Percentiles rank a stretch among this genome's conserved stretches.
phyloP scores from a whole-genome alignment of 1,140 invertebrate genomes.

The Helicoverpa zea region DNA sequence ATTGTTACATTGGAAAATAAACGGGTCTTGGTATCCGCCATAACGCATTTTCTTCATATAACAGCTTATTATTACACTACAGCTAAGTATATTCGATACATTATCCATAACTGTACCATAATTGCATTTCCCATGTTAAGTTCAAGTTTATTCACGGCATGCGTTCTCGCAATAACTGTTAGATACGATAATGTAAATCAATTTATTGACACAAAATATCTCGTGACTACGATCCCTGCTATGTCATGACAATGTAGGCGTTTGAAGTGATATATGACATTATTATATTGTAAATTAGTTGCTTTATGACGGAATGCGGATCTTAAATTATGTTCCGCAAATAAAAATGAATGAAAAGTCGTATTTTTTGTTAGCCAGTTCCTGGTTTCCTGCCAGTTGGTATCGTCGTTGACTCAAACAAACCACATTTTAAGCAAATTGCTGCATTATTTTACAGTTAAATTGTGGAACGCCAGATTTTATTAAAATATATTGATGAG shows the following conservation, averaged over 20 bases:
- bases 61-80: neutral
- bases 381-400: neutral
- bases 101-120: neutral
- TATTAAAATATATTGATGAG: no score
- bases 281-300: neutral
- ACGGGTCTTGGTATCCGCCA: no score
- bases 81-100: neutral
- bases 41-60: no score
- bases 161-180: neutral
- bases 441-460: no score
- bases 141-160: conserved; percentile 28
- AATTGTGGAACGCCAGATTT: no score
- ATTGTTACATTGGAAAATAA: no score
- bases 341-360: no score
- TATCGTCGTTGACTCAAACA: no score
- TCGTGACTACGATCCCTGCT: conserved; percentile 1
- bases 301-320: conserved; percentile 17
- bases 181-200: conserved; percentile 4
- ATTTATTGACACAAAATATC: conserved; percentile 6
- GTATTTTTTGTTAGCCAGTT: no score
- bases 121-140: conserved; percentile 21
- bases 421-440: no score
- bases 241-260: conserved; percentile 8
- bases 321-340: neutral
- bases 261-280: conserved; percentile 5